Conservation (phyloP, 2,113 vertebrate genomes). For the Pampusana beccarii region DNA sequence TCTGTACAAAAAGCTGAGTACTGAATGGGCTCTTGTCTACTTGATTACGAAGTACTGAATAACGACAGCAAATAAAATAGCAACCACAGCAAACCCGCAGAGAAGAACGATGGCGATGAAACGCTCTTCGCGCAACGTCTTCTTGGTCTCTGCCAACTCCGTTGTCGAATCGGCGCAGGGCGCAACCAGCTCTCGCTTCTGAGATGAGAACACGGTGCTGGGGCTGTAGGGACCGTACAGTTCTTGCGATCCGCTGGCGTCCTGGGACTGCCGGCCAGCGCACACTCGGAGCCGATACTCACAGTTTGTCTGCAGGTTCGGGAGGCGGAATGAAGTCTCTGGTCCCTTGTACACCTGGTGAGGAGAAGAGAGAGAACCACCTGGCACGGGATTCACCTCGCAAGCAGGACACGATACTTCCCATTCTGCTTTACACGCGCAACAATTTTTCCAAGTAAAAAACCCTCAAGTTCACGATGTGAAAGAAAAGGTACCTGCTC, state of each 20-base stretch:
- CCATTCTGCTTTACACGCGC: fast-evolving
- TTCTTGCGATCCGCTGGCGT: conserved; percentile 67
- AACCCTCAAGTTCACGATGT: fast-evolving
- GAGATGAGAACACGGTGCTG: conserved; percentile 67
- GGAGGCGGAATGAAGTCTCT: conserved; percentile 73
- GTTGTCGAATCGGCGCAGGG: not conserved
- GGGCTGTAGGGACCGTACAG: conserved; percentile 78
- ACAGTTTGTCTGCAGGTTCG: conserved; percentile 68
- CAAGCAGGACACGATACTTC: fast-evolving
- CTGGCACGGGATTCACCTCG: fast-evolving
- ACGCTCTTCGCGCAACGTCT: conserved; percentile 70
- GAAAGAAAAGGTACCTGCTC: conserved; percentile 73
- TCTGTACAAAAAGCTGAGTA: conserved; percentile 25
- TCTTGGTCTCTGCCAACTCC: conserved; percentile 22
- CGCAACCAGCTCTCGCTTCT: conserved; percentile 37
- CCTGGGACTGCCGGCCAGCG: conserved; percentile 74
- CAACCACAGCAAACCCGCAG: conserved; percentile 73
- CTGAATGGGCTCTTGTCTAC: conserved; percentile 35
- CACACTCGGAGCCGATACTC: conserved; percentile 75
- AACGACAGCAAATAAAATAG: conserved; percentile 76
- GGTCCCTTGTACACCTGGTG: conserved; percentile 81
- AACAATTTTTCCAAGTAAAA: not conserved
- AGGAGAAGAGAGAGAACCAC: not conserved
- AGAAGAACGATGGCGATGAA: conserved; percentile 73
- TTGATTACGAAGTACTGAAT: conserved; percentile 83